Conservation (phyloP, 2,888 invertebrate species). For the Ligdia adustata region DNA sequence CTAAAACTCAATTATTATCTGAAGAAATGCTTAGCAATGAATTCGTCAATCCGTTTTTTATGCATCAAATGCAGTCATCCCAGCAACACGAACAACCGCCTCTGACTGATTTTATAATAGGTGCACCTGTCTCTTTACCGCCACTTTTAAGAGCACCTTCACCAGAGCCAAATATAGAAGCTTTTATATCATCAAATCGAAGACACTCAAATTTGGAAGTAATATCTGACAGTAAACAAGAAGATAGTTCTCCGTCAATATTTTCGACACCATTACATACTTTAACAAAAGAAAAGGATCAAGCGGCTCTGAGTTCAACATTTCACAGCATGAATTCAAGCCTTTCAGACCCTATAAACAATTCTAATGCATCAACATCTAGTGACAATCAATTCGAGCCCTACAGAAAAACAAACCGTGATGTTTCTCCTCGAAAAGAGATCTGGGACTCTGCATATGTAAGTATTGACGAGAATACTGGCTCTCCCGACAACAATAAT, state of each 20-base stretch:
- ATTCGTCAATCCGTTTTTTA: constrained; percentile 70
- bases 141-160: constrained; percentile 62
- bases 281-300: constrained; percentile 28
- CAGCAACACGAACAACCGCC: constrained; percentile 45
- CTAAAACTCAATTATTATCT: constrained; percentile 42
- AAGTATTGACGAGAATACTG: constrained; percentile 78
- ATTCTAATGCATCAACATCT: constrained; percentile 46
- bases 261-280: constrained; percentile 48
- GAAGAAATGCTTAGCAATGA: constrained; percentile 59
- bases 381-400: constrained; percentile 47
- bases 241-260: constrained; percentile 38
- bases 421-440: constrained; percentile 67
- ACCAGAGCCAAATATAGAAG: constrained; percentile 61
- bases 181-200: constrained; percentile 44
- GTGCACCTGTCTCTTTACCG: constrained; percentile 78
- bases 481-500: constrained; percentile 71
- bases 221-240: constrained; percentile 23
- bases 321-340: constrained; percentile 65
- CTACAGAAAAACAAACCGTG: constrained; percentile 45
- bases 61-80: constrained; percentile 53
- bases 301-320: constrained; percentile 46
- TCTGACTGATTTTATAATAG: constrained; percentile 76
- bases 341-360: constrained; percentile 48
- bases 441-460: constrained; percentile 82
- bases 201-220: constrained; percentile 1